Evolutionary conservation across 2,113 vertebrate genomes (phyloP).

Genomic region (Psophia crepitans): DNA sequence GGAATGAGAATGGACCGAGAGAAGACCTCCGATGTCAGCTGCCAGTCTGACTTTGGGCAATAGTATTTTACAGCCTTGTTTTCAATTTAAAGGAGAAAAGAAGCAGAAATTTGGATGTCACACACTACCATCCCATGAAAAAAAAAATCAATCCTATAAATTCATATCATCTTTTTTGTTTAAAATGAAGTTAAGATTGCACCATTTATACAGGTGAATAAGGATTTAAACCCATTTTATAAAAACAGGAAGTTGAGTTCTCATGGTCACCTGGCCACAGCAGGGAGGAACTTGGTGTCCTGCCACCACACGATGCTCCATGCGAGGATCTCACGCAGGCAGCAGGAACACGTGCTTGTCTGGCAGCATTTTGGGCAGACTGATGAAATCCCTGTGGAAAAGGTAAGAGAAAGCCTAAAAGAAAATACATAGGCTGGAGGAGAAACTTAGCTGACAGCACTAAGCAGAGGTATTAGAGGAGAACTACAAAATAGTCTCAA

Average conservation of each 20-base stretch:
- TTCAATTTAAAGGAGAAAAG: background rate
- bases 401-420: background rate
- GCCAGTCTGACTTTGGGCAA: background rate
- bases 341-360: background rate
- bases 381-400: background rate
- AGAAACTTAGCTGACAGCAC: background rate
- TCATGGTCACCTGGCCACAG: background rate
- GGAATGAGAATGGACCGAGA: background rate
- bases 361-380: background rate
- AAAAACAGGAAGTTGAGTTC: background rate
- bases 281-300: background rate
- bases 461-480: background rate
- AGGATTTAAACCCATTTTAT: background rate
- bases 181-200: background rate
- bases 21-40: background rate
- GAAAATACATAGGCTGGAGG: background rate
- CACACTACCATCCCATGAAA: background rate
- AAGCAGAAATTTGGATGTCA: background rate
- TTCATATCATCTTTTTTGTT: background rate
- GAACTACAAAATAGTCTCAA: background rate
- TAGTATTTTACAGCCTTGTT: background rate
- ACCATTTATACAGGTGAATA: background rate
- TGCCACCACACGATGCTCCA: rapidly evolving
- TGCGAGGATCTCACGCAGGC: background rate
- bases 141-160: background rate